Conservation (phyloP, 2,797 vertebrate genomes). For the Dromococcyx pavoninus region DNA sequence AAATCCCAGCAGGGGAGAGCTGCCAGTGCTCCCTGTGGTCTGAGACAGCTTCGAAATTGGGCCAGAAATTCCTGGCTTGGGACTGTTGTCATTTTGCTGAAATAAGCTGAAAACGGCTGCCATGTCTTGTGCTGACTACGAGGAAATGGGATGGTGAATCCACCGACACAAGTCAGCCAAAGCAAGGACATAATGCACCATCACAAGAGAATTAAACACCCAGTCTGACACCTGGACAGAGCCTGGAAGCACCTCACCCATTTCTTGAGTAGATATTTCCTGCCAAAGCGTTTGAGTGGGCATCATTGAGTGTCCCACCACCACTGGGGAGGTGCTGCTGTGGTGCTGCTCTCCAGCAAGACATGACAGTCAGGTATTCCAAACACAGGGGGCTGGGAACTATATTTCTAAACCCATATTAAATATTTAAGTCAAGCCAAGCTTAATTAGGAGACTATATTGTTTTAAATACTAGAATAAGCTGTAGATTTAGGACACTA, state of each 20-base stretch:
- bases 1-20: not conserved
- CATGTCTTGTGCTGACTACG: fast-evolving
- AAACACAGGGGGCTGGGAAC: not conserved
- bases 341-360: not conserved
- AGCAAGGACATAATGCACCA: not conserved
- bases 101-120: not conserved
- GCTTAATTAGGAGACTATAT: not conserved
- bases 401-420: not conserved
- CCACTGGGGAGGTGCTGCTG: not conserved
- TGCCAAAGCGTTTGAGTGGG: fast-evolving
- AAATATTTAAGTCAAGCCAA: not conserved
- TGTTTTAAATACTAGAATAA: not conserved
- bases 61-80: not conserved
- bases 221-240: not conserved
- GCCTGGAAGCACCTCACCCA: fast-evolving
- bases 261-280: not conserved
- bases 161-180: not conserved
- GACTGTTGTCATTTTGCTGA: not conserved
- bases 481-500: not conserved
- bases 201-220: not conserved
- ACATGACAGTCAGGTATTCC: not conserved
- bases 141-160: not conserved
- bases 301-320: not conserved
- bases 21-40: too few species aligned
- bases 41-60: not conserved